A percentile compares a stretch with the other conserved stretches of the same genome.
Conservation (phyloP, 2,797 vertebrate genomes). For the Lepus oiostolus region DNA sequence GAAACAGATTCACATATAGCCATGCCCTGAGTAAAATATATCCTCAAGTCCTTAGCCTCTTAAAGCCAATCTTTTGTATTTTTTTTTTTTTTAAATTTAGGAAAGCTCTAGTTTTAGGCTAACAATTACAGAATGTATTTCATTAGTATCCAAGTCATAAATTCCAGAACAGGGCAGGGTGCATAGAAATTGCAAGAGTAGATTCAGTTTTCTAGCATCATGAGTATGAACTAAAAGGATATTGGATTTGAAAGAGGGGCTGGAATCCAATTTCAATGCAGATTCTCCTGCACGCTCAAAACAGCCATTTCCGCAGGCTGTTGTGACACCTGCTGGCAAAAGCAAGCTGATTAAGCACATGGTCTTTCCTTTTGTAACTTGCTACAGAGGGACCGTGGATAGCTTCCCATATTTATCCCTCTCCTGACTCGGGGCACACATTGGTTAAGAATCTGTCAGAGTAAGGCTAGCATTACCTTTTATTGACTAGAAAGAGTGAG, state of each 20-base stretch:
- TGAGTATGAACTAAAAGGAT: constrained; percentile 26
- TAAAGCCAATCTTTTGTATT: not conserved
- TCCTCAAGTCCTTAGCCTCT: not conserved
- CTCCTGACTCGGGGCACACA: not conserved
- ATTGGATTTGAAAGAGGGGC: constrained; percentile 32
- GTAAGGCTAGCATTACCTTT: not conserved
- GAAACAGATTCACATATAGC: not conserved
- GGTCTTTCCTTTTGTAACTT: constrained; percentile 35
- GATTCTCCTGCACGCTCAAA: constrained; percentile 21
- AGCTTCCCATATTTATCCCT: not conserved
- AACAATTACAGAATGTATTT: not conserved
- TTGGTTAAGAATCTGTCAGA: not conserved
- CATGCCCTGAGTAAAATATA: not conserved
- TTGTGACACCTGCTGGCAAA: constrained; percentile 84
- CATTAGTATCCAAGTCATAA: constrained; percentile 34
- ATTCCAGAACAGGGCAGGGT: constrained; percentile 23
- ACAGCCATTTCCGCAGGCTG: constrained; percentile 72
- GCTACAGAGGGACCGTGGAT: not conserved
- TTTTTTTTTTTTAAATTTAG: constrained; percentile 5
- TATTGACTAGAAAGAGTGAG: not conserved
- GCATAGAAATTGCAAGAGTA: constrained; percentile 21
- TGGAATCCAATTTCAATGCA: not conserved
- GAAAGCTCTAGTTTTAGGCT: constrained; percentile 54
- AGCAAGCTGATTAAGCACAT: constrained; percentile 53
- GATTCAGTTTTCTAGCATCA: constrained; percentile 10